phyloP scores from a whole-genome alignment of 2,888 invertebrate genomes.

The Vanessa cardui region DNA sequence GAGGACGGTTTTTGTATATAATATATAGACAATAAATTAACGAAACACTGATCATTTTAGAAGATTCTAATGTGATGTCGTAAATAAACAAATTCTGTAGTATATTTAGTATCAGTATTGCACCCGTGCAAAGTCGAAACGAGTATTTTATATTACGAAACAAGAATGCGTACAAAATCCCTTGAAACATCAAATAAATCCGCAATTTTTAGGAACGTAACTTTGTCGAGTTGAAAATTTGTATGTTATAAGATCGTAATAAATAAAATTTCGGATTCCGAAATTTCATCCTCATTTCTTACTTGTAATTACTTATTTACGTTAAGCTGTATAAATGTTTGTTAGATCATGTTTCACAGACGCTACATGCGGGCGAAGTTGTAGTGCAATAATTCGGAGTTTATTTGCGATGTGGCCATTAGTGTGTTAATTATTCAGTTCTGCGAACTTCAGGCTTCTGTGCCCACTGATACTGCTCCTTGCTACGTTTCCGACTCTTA shows the following conservation, averaged over 20 bases:
- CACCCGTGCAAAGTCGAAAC: no score
- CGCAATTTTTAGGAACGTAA: background rate
- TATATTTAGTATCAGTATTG: no score
- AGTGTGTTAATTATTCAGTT: slow-evolving; percentile 75
- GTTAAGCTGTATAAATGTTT: slow-evolving; percentile 36
- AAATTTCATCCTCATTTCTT: slow-evolving; percentile 19
- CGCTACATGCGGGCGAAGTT: slow-evolving; percentile 55
- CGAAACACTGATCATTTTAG: no score
- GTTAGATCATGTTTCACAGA: slow-evolving; percentile 52
- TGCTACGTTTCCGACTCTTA: slow-evolving; percentile 21
- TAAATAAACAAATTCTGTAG: no score
- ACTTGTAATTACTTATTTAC: slow-evolving; percentile 32
- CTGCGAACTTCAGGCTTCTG: slow-evolving; percentile 42
- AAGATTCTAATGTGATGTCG: no score
- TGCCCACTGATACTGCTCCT: slow-evolving; percentile 45
- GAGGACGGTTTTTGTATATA: no score
- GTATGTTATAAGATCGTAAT: background rate
- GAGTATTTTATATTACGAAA: no score
- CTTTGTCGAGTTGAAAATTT: background rate
- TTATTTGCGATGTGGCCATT: slow-evolving; percentile 77
- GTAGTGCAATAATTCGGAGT: slow-evolving; percentile 73
- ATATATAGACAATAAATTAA: no score
- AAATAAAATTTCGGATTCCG: background rate
- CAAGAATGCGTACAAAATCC: no score
- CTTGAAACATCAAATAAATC: no score